Conservation (phyloP, 1,140 invertebrate genomes). For the Oedothorax gibbosus region DNA sequence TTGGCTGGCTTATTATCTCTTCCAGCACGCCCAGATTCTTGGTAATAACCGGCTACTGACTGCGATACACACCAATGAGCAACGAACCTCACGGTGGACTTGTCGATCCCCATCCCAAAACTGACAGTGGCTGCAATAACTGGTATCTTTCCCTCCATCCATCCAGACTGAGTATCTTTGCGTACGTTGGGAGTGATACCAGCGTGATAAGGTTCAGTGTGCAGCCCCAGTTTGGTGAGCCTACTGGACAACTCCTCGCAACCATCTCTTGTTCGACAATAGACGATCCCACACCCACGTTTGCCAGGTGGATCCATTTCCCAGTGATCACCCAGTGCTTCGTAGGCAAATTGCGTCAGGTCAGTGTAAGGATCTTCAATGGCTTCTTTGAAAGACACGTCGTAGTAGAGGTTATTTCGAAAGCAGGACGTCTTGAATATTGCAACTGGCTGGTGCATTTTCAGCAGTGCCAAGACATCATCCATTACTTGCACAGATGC, state of each 20-base stretch:
- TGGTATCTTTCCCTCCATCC: slow-evolving; percentile 76
- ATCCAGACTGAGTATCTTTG: slow-evolving; percentile 74
- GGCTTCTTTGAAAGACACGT: slow-evolving; percentile 82
- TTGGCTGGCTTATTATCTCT: slow-evolving; percentile 74
- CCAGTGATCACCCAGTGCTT: slow-evolving; percentile 67
- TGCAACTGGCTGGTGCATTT: slow-evolving; percentile 71
- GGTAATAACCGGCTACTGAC: slow-evolving; percentile 76
- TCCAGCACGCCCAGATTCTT: slow-evolving; percentile 77
- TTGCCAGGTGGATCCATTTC: slow-evolving; percentile 69
- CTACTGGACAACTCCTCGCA: slow-evolving; percentile 75
- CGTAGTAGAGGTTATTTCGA: slow-evolving; percentile 78
- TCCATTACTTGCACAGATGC: slow-evolving; percentile 74
- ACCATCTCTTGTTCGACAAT: slow-evolving; percentile 77
- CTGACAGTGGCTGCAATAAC: slow-evolving; percentile 77
- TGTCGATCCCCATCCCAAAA: slow-evolving; percentile 84
- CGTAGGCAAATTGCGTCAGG: slow-evolving; percentile 75
- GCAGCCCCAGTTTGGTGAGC: slow-evolving; percentile 72
- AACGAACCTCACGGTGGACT: slow-evolving; percentile 82
- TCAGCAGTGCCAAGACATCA: slow-evolving; percentile 74
- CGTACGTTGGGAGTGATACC: slow-evolving; percentile 73
- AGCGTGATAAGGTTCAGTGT: slow-evolving; percentile 76
- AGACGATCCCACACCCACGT: slow-evolving; percentile 81
- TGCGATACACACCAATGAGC: slow-evolving; percentile 94
- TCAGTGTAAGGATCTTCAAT: slow-evolving; percentile 82
- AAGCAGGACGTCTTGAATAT: slow-evolving; percentile 77